Conservation (phyloP, 2,888 invertebrate genomes). For the Congeria kusceri region DNA sequence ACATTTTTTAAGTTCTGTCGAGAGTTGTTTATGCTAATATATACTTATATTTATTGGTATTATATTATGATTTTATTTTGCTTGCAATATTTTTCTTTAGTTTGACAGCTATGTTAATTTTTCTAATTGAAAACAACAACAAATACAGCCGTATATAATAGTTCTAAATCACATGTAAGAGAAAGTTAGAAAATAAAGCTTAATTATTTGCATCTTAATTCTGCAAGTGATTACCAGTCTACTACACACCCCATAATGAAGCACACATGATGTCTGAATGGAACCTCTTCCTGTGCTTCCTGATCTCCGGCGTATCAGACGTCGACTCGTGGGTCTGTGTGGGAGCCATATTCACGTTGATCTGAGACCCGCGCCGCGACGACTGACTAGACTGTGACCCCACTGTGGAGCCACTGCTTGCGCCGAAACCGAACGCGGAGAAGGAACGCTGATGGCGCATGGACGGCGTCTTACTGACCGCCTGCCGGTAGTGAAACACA, state of each 20-base stretch:
- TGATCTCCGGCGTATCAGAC: constrained; percentile 97
- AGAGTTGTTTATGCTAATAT: too few relatives aligned
- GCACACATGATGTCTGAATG: constrained; percentile 99
- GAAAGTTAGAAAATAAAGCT: too few relatives aligned
- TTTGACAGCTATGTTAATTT: too few relatives aligned
- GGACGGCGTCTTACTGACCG: constrained; percentile 87
- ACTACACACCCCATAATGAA: constrained; percentile 95
- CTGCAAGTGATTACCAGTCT: too few relatives aligned
- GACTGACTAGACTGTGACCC: constrained; percentile 85
- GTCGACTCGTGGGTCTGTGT: constrained; percentile 92
- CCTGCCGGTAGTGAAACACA: constrained; percentile 92
- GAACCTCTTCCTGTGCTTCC: constrained; percentile 99
- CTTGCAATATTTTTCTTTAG: too few relatives aligned
- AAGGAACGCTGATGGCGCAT: constrained; percentile 91
- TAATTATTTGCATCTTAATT: too few relatives aligned
- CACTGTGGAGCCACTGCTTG: constrained; percentile 88
- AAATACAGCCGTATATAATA: too few relatives aligned
- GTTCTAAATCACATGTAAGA: too few relatives aligned
- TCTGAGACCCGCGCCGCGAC: constrained; percentile 92
- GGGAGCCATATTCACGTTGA: constrained; percentile 98
- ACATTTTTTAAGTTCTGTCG: too few relatives aligned
- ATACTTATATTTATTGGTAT: too few relatives aligned
- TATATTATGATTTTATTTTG: too few relatives aligned
- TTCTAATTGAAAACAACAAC: too few relatives aligned
- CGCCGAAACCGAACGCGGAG: constrained; percentile 97